Conservation (phyloP, 2,888 invertebrate species). For the Tetropium fuscum region DNA sequence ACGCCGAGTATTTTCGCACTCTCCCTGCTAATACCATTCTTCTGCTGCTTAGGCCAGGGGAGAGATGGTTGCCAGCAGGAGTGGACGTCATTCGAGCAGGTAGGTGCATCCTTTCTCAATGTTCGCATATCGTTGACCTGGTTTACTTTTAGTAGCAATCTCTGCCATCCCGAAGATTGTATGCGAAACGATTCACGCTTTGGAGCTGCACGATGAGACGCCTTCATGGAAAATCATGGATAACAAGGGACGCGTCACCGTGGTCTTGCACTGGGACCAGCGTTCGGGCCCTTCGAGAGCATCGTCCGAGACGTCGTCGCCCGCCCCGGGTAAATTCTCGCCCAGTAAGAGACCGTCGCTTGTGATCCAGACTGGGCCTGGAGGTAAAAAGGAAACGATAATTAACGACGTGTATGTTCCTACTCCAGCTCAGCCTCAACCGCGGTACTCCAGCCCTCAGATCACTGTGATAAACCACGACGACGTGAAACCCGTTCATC, state of each 20-base stretch:
- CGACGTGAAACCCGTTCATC: slow-evolving; percentile 71
- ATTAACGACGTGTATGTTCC: slow-evolving; percentile 71
- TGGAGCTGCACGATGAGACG: slow-evolving; percentile 96
- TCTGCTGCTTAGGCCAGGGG: slow-evolving; percentile 88
- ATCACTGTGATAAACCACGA: slow-evolving; percentile 96
- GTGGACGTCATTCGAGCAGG: slow-evolving; percentile 96
- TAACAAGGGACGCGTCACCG: slow-evolving; percentile 96
- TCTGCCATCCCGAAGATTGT: slow-evolving; percentile 96
- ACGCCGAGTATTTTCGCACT: slow-evolving; percentile 96
- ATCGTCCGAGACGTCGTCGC: slow-evolving; percentile 68
- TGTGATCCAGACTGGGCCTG: slow-evolving; percentile 65
- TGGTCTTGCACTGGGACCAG: slow-evolving; percentile 97
- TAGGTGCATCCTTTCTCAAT: slow-evolving; percentile 59
- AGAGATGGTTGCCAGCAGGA: slow-evolving; percentile 94
- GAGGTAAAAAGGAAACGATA: slow-evolving; percentile 70
- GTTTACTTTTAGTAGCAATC: slow-evolving; percentile 77
- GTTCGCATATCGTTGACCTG: slow-evolving; percentile 11
- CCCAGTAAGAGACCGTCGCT: slow-evolving; percentile 76
- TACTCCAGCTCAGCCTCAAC: slow-evolving; percentile 60
- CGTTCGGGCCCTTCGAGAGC: slow-evolving; percentile 72
- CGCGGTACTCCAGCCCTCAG: slow-evolving; percentile 77
- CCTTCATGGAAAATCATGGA: slow-evolving; percentile 99
- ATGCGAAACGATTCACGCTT: slow-evolving; percentile 95
- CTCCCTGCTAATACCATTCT: slow-evolving; percentile 92
- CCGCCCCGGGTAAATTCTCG: slow-evolving; percentile 69